A percentile compares a stretch with the other conserved stretches of the same genome.
phyloP scores from a whole-genome alignment of 2,797 vertebrate genomes.

The Liasis olivaceus region DNA sequence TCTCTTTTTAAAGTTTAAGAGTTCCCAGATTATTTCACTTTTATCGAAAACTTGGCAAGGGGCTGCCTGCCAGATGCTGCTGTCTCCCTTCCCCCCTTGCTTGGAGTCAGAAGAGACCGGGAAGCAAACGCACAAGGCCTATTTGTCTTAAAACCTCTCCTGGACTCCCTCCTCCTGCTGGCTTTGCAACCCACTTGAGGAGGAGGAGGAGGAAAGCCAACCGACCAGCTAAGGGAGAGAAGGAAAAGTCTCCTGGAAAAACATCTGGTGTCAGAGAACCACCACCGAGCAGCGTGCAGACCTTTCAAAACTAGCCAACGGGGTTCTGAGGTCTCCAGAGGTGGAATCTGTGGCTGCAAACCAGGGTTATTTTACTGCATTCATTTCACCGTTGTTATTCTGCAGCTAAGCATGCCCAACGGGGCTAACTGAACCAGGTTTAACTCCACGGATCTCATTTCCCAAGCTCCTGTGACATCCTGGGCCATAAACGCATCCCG shows the following conservation, averaged over 20 bases:
- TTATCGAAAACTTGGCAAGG: neutral
- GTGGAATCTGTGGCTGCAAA: neutral
- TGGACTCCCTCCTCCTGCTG: neutral
- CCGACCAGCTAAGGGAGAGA: slow-evolving; percentile 49
- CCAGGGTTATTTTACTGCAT: neutral
- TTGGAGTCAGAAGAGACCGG: neutral
- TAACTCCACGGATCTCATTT: no score
- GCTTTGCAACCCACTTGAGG: slow-evolving; percentile 21
- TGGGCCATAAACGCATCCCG: no score
- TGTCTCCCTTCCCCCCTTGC: neutral
- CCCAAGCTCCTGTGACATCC: no score
- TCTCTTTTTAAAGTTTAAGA: neutral
- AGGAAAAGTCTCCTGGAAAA: slow-evolving; percentile 43
- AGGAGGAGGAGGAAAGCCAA: neutral
- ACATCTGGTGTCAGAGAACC: neutral
- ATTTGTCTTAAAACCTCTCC: neutral
- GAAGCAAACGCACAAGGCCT: neutral
- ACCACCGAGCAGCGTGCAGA: neutral
- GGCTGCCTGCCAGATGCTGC: neutral
- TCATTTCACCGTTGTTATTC: no score
- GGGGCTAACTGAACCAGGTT: no score
- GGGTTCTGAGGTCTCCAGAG: neutral
- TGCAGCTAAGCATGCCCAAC: no score
- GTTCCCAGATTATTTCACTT: neutral
- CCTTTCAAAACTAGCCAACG: neutral